phyloP scores from a whole-genome alignment of 2,113 vertebrate species.

The Ageneiosus marmoratus region DNA sequence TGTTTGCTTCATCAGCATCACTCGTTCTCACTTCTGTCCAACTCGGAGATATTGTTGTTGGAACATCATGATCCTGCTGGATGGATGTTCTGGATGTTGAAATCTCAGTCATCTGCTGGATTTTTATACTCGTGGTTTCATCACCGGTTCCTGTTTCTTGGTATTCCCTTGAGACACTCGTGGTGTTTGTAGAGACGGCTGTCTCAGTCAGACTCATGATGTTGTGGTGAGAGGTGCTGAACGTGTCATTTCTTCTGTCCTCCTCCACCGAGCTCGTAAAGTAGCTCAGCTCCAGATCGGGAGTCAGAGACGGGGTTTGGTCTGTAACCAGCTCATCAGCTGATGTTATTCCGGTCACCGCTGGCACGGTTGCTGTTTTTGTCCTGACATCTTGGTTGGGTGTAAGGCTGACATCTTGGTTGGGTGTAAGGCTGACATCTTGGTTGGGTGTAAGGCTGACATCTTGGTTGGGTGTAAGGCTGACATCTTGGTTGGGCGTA shows the following conservation, averaged over 20 bases:
- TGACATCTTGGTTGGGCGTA: no score
- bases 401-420: no score
- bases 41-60: conserved; percentile 15
- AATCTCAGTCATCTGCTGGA: not conserved
- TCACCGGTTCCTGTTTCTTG: conserved; percentile 11
- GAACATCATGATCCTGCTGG: not conserved
- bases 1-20: conserved; percentile 13
- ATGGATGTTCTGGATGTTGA: not conserved
- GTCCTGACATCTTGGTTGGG: not conserved
- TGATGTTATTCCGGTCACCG: not conserved
- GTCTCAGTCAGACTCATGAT: not conserved
- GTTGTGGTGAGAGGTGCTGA: not conserved
- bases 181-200: not conserved
- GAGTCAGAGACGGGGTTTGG: not conserved
- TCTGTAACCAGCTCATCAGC: not conserved
- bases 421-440: no score
- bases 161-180: not conserved
- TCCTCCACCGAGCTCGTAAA: not conserved
- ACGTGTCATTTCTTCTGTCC: not conserved
- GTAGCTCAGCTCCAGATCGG: not conserved
- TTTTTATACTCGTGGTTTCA: not conserved
- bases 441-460: no score
- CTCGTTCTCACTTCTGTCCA: not conserved
- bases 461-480: no score
- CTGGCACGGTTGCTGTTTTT: not conserved